Evolutionary conservation across 2,888 invertebrate species (phyloP).

Genomic region (Drosophila melanocephala): DNA sequence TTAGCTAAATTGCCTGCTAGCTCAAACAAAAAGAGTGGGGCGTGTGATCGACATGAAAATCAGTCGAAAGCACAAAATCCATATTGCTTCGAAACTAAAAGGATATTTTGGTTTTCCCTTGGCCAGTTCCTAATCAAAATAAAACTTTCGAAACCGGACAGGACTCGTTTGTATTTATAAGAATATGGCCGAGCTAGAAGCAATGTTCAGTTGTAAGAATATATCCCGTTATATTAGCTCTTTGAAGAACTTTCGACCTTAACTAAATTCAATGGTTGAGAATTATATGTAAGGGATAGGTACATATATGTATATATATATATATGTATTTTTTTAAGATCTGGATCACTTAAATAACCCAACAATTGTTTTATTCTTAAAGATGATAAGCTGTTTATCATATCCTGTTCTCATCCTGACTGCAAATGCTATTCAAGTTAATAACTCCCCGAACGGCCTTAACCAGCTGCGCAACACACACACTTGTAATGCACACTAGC

Average conservation of each 20-base stretch:
- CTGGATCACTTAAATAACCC: background rate
- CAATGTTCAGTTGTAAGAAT: background rate
- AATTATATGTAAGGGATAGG: background rate
- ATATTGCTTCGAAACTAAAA: background rate
- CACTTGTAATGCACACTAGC: background rate
- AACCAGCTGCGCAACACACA: conserved; percentile 22
- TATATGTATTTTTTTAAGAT: background rate
- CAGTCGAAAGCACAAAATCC: fast-evolving
- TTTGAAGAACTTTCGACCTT: background rate
- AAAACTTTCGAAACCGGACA: background rate
- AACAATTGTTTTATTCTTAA: conserved; percentile 1
- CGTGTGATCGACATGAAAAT: background rate
- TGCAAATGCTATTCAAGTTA: conserved; percentile 45
- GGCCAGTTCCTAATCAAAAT: background rate
- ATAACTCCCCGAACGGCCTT: conserved; percentile 39
- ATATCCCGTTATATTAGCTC: background rate
- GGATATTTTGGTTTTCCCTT: background rate
- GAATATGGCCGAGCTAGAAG: background rate
- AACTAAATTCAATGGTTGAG: background rate
- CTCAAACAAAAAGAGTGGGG: fast-evolving
- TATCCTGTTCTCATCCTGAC: conserved; percentile 8
- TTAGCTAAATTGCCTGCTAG: background rate
- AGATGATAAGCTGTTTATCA: conserved; percentile 15
- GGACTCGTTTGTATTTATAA: background rate
- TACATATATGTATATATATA: background rate